A percentile compares a stretch with the other conserved stretches of the same genome.
Conservation (phyloP, 2,797 vertebrate species). For the Spea hammondii region DNA sequence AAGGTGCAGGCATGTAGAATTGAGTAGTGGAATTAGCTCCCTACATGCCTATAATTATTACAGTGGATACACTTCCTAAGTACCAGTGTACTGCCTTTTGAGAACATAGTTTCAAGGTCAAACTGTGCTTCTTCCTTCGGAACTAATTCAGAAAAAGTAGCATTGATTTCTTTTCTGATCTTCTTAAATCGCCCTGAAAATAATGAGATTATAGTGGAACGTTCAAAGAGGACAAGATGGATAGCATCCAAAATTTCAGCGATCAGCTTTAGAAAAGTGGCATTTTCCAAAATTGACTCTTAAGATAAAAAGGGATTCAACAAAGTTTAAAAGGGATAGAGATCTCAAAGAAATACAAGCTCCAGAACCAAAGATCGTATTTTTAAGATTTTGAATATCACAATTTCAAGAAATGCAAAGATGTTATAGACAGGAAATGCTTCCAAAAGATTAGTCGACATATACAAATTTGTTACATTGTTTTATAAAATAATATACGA, state of each 20-base stretch:
- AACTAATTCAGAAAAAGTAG: constrained; percentile 40
- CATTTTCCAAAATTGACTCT: constrained; percentile 25
- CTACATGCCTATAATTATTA: constrained; percentile 48
- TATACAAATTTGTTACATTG: too few relatives aligned
- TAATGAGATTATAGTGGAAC: constrained; percentile 30
- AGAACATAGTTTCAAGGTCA: constrained; percentile 51
- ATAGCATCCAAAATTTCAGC: constrained; percentile 14
- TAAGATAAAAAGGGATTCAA: constrained; percentile 8
- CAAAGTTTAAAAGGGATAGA: constrained; percentile 16
- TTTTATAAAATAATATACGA: too few relatives aligned
- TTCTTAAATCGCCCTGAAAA: constrained; percentile 28
- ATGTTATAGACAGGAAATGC: too few relatives aligned
- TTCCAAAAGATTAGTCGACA: too few relatives aligned
- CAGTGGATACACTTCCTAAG: constrained; percentile 49
- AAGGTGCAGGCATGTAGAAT: constrained; percentile 48
- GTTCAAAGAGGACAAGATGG: constrained; percentile 10
- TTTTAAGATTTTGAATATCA: too few relatives aligned
- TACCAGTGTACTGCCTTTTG: constrained; percentile 41
- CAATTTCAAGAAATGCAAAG: too few relatives aligned
- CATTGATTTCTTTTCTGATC: constrained; percentile 32
- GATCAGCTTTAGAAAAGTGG: constrained; percentile 14
- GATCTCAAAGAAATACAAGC: constrained; percentile 2
- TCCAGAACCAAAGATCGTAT: not conserved
- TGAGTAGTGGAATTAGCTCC: constrained; percentile 41
- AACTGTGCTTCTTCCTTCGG: constrained; percentile 49